phyloP scores from a whole-genome alignment of 2,113 vertebrate genomes.

The Leucoraja erinaceus region DNA sequence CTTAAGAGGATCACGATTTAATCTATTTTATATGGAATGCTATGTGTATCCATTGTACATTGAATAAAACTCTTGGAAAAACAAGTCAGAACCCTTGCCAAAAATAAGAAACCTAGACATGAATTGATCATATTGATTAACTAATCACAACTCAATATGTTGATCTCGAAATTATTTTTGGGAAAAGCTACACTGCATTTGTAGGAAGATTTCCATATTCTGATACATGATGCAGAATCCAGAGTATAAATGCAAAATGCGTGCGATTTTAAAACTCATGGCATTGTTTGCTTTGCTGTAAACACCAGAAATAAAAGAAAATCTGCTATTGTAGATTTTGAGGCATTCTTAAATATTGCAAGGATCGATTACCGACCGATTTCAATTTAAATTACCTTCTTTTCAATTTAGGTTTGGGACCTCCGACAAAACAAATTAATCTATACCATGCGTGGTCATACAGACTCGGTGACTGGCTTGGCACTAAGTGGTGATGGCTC shows the following conservation, averaged over 20 bases:
- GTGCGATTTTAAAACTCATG: no score
- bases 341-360: not conserved
- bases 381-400: not conserved
- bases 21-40: not conserved
- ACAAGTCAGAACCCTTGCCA: not conserved
- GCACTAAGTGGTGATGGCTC: conserved; percentile 92
- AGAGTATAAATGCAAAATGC: not conserved
- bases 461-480: conserved; percentile 87
- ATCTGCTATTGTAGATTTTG: not conserved
- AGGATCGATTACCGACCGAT: not conserved
- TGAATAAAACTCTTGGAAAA: not conserved
- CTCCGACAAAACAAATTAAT: conserved; percentile 94
- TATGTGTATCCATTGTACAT: not conserved
- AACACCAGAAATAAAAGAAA: not conserved
- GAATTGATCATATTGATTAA: not conserved
- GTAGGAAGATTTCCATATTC: not conserved
- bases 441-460: conserved; percentile 91
- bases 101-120: not conserved
- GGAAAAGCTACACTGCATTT: no score
- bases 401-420: conserved; percentile 82
- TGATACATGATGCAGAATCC: not conserved
- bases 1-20: not conserved
- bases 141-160: not conserved
- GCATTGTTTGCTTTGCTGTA: not conserved
- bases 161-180: not conserved